phyloP scores from a whole-genome alignment of 2,797 vertebrate genomes.

The Characodon lateralis region DNA sequence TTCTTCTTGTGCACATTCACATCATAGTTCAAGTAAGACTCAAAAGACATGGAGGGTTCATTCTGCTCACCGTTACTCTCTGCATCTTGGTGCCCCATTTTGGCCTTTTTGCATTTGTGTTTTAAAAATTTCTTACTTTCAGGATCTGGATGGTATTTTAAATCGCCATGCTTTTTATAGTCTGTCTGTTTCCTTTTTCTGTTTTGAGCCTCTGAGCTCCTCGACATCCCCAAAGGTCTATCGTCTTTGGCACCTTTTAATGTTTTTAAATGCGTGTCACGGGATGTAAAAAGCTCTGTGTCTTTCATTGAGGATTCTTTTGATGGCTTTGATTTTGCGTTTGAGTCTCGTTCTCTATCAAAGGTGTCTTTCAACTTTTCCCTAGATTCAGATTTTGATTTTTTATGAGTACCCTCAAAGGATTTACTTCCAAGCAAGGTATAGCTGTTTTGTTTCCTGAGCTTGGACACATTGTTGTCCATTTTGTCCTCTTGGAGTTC shows the following conservation, averaged over 20 bases:
- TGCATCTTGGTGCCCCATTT: conserved; percentile 23
- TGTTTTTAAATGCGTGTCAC: conserved; percentile 30
- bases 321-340: conserved; percentile 38
- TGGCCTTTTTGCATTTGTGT: conserved; percentile 29
- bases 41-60: conserved; percentile 85
- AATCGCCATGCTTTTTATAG: conserved; percentile 19
- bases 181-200: conserved; percentile 41
- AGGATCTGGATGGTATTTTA: conserved; percentile 18
- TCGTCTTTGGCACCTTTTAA: conserved; percentile 25
- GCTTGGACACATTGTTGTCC: conserved; percentile 22
- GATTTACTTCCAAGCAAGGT: conserved; percentile 26
- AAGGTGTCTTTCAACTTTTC: conserved; percentile 35
- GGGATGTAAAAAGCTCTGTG: conserved; percentile 21
- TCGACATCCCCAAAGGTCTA: conserved; percentile 1
- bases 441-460: conserved; percentile 41
- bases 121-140: conserved; percentile 31
- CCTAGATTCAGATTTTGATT: conserved; percentile 32
- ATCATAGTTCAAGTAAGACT: conserved; percentile 87
- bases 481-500: conserved; percentile 25
- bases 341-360: conserved; percentile 34
- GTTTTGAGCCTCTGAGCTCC: conserved; percentile 25
- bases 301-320: conserved; percentile 20
- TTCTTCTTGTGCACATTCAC: conserved; percentile 68
- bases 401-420: conserved; percentile 31
- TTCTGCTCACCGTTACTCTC: conserved; percentile 49